Percentiles rank a stretch among this genome's conserved stretches.
Evolutionary conservation across 2,797 vertebrate species (phyloP).

Genomic region (Geotrypetes seraphini): DNA sequence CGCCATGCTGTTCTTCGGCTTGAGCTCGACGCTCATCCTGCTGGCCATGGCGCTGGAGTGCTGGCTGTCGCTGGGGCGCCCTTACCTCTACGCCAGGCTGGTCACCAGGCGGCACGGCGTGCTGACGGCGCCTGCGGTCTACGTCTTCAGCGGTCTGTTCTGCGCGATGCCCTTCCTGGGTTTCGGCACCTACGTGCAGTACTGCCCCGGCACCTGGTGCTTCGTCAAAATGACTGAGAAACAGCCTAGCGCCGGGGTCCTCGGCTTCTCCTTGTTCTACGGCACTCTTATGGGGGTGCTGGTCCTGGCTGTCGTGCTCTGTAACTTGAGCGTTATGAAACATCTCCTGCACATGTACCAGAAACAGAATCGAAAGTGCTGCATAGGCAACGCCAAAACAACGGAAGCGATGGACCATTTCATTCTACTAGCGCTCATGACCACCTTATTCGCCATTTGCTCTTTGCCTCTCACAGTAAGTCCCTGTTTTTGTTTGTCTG

Average conservation of each 20-base stretch:
- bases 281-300: slow-evolving; percentile 45
- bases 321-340: slow-evolving; percentile 53
- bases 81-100: slow-evolving; percentile 50
- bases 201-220: slow-evolving; percentile 63
- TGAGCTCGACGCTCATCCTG: slow-evolving; percentile 53
- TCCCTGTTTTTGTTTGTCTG: too few species aligned
- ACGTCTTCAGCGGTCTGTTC: slow-evolving; percentile 38
- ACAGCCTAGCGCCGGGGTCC: background rate
- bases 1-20: slow-evolving; percentile 60
- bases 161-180: slow-evolving; percentile 49
- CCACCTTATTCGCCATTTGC: slow-evolving; percentile 78
- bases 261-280: slow-evolving; percentile 50
- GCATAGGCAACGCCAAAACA: background rate
- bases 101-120: slow-evolving; percentile 29
- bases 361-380: slow-evolving; percentile 29
- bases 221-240: slow-evolving; percentile 45
- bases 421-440: slow-evolving; percentile 79
- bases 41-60: slow-evolving; percentile 63
- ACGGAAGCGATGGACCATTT: slow-evolving; percentile 75
- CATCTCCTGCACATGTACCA: slow-evolving; percentile 43
- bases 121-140: slow-evolving; percentile 21
- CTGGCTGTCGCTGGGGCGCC: slow-evolving; percentile 54
- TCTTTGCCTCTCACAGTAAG: slow-evolving; percentile 84
- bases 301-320: slow-evolving; percentile 46
- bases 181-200: slow-evolving; percentile 46